Conservation (phyloP, 2,113 vertebrate genomes). For the Urocolius indicus region DNA sequence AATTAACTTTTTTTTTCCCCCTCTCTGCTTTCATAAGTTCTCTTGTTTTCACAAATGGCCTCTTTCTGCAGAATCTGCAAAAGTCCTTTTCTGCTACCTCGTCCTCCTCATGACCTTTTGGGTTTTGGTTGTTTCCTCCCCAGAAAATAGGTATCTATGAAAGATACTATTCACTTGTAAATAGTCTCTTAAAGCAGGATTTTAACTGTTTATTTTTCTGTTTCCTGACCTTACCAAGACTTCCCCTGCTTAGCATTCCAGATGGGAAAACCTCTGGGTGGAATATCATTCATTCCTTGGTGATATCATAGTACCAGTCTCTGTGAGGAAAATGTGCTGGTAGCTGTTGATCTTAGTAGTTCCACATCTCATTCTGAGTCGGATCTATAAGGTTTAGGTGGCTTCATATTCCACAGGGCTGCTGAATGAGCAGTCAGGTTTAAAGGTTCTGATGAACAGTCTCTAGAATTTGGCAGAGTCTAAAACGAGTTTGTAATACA, state of each 20-base stretch:
- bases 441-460: not conserved
- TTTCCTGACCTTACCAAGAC: not conserved
- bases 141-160: not conserved
- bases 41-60: not conserved
- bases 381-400: not conserved
- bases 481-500: not conserved
- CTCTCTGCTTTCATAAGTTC: not conserved
- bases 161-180: not conserved
- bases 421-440: not conserved
- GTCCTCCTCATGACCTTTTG: not conserved
- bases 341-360: not conserved
- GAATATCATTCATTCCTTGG: not conserved
- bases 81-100: not conserved
- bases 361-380: not conserved
- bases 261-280: fast-evolving
- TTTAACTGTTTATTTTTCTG: not conserved
- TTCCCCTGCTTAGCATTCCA: not conserved
- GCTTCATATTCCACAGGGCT: not conserved
- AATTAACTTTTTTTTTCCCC: not conserved
- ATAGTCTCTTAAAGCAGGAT: not conserved
- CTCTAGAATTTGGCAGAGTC: not conserved
- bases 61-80: not conserved
- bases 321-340: not conserved
- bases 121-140: not conserved
- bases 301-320: not conserved